Evolutionary conservation across 2,113 vertebrate species (phyloP).

Genomic region (Bettongia penicillata): DNA sequence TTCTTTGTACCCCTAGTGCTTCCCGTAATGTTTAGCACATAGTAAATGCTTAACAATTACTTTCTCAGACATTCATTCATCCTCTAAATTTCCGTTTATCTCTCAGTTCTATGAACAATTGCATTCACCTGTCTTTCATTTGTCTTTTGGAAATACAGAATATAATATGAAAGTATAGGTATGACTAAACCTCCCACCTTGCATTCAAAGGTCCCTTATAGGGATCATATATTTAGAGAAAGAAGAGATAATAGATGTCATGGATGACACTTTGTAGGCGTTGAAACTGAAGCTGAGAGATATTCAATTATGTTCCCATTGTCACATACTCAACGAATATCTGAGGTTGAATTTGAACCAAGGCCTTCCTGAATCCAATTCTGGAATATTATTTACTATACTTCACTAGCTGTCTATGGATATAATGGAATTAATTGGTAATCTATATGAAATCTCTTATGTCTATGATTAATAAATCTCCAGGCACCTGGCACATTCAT

Average conservation of each 20-base stretch:
- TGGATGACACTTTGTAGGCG: background rate
- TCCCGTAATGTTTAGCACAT: no score
- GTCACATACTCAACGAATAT: no score
- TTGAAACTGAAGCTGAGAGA: background rate
- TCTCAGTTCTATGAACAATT: no score
- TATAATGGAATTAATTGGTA: conserved; percentile 25
- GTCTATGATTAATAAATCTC: no score
- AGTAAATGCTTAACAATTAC: no score
- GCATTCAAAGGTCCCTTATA: conserved; percentile 1
- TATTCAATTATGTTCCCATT: no score
- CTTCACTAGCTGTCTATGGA: background rate
- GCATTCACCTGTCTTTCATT: no score
- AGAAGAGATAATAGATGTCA: background rate
- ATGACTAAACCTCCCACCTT: conserved; percentile 32
- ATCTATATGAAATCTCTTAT: background rate
- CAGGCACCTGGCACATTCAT: no score
- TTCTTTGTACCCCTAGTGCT: no score
- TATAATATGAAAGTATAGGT: conserved; percentile 48
- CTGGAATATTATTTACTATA: background rate
- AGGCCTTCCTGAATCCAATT: background rate
- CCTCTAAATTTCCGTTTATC: no score
- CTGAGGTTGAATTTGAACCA: no score
- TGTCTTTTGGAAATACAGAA: conserved; percentile 10
- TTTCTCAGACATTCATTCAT: no score
- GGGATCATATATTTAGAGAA: background rate